Evolutionary conservation across 2,113 vertebrate genomes (phyloP).

Genomic region (Malurus elegans): DNA sequence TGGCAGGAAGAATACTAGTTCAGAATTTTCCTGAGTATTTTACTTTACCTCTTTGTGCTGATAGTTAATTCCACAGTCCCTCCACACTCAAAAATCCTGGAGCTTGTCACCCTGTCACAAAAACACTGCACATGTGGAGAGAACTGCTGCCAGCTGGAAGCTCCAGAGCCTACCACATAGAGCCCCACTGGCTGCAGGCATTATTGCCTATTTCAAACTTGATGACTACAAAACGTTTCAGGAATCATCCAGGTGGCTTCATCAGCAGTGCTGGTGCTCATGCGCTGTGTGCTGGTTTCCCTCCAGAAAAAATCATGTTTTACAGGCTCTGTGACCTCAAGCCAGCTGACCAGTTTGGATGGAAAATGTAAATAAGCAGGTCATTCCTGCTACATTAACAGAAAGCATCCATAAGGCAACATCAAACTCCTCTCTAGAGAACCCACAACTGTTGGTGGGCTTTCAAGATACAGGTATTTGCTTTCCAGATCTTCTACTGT

Average conservation of each 20-base stretch:
- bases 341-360: neutral
- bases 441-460: neutral
- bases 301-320: neutral
- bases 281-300: neutral
- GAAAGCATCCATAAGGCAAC: fast-evolving
- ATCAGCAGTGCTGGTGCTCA: neutral
- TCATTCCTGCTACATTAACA: neutral
- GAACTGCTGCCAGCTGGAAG: neutral
- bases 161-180: neutral
- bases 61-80: neutral
- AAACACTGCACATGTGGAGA: neutral
- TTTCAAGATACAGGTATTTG: neutral
- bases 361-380: neutral
- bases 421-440: neutral
- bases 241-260: neutral
- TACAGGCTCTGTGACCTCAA: neutral
- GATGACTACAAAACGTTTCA: neutral
- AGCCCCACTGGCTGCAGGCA: neutral
- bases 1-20: neutral
- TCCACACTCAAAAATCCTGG: neutral
- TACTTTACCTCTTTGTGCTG: neutral
- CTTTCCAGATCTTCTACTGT: neutral
- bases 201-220: fast-evolving
- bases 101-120: neutral
- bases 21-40: neutral